Evolutionary conservation across 2,113 vertebrate species (phyloP), one percentile per base, ranked within the genome.

Genomic region (Corapipo altera): DNA sequence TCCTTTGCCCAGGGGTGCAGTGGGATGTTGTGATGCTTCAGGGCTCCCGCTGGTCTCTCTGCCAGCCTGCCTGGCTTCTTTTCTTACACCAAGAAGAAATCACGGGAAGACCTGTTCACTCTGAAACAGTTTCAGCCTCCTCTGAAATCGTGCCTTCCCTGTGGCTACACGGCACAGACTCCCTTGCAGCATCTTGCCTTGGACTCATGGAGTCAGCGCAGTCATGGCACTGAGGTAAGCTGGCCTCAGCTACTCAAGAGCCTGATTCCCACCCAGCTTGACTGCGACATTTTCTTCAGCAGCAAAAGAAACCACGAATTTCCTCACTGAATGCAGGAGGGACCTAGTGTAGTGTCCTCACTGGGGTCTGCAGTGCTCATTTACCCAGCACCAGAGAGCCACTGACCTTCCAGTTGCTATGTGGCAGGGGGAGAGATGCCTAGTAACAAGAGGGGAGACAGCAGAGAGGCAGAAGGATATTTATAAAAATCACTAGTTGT

Each of bases 1-100:
- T 12, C 9, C 74, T 32, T 22, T 54, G 73, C 41, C 43, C 61
- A 37, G 76, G 28, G 41, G 10, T 28, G 35, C 71, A 62, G 44
- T 0, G 0, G 19, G 49, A 41, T 0, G 1, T 64, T 62, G 62
- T 0, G 0, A n/a, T 43, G 55, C 71, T 70, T 57, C 57, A 24
- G 65, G 51, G 59, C 23, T 88, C 27, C 20, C 13, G 2, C 11
- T 7, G 15, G 9, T n/a, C 35, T 28, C 73, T 61, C 28, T 66
- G 46, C 8, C 52, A 61, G 27, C 67, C 44, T 33, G 17, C 46
- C 59, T 66, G 24, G n/a, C 21, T 73, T 75, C 62, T 49, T 66
- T 49, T 48, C 82, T 78, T 48, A 66, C 6, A 62, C 33, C 37
- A 39, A 11, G 8, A 69, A 70, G 51, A 70, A 92, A 83, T 9